These are phyloP conservation scores for Chrysochloris asiatica DNA, from an alignment of 2,113 vertebrate species.

Conservation along the genomic window DNA sequence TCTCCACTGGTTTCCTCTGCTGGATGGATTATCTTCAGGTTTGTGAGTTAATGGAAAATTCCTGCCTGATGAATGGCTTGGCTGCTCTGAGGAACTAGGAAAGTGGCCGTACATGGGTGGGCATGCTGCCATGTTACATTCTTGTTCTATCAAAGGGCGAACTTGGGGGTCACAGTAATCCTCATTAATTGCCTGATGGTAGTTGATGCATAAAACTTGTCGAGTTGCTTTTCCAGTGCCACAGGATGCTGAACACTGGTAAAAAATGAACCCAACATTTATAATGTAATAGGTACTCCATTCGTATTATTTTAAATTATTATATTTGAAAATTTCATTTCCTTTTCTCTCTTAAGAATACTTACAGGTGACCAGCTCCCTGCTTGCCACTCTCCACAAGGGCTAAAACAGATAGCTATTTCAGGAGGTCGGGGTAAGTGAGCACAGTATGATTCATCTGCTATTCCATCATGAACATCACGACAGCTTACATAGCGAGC, in stretches of 20 bases:
- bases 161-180: constrained; percentile 91
- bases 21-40: constrained; percentile 84
- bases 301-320: no score
- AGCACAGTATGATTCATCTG: constrained; percentile 91
- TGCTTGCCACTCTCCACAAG: constrained; percentile 94
- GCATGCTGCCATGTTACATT: constrained; percentile 89
- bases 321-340: neutral
- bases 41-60: constrained; percentile 83
- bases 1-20: constrained; percentile 93
- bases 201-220: constrained; percentile 92
- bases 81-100: constrained; percentile 84
- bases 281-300: no score
- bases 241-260: constrained; percentile 95
- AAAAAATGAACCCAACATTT: constrained; percentile 72
- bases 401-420: constrained; percentile 89
- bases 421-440: constrained; percentile 91
- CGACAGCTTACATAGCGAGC: constrained; percentile 97
- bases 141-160: constrained; percentile 87
- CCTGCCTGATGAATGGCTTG: constrained; percentile 78
- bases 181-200: constrained; percentile 90
- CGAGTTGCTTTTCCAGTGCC: constrained; percentile 88
- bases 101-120: constrained; percentile 82
- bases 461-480: constrained; percentile 88
- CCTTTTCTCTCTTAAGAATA: constrained; percentile 58
- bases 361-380: constrained; percentile 95